phyloP scores from a whole-genome alignment of 92 coral and sea anemone species.

The Desmophyllum pertusum region DNA sequence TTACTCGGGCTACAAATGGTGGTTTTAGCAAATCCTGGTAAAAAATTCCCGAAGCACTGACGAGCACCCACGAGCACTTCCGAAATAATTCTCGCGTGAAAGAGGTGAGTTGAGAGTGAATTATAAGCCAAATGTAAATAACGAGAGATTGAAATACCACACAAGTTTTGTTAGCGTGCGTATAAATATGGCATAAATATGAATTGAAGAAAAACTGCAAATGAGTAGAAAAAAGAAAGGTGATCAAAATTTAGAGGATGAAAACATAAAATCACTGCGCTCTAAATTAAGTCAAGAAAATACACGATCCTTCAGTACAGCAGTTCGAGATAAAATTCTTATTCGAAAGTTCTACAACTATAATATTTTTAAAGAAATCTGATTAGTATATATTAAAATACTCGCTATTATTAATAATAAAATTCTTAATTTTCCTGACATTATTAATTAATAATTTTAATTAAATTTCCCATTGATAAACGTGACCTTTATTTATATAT shows the following conservation, averaged over 20 bases:
- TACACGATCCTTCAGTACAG: not conserved
- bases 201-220: not conserved
- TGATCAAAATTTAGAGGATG: not conserved
- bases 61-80: not conserved
- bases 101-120: not conserved
- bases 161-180: not conserved
- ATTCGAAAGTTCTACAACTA: not conserved
- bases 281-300: not conserved
- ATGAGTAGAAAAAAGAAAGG: not conserved
- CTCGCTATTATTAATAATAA: constrained; percentile 3
- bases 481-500: not conserved
- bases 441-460: not conserved
- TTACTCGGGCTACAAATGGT: not conserved
- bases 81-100: not conserved
- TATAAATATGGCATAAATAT: constrained; percentile 7
- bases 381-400: constrained; percentile 16
- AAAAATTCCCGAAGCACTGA: not conserved
- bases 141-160: not conserved
- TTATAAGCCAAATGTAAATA: not conserved
- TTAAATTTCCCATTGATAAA: not conserved
- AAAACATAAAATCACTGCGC: not conserved
- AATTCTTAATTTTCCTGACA: constrained; percentile 5
- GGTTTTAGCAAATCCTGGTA: not conserved
- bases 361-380: constrained; percentile 14
- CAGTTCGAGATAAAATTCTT: not conserved